Base-by-base conservation (phyloP, 2,888 invertebrate species). In the Tenthredo amoena region DNA sequence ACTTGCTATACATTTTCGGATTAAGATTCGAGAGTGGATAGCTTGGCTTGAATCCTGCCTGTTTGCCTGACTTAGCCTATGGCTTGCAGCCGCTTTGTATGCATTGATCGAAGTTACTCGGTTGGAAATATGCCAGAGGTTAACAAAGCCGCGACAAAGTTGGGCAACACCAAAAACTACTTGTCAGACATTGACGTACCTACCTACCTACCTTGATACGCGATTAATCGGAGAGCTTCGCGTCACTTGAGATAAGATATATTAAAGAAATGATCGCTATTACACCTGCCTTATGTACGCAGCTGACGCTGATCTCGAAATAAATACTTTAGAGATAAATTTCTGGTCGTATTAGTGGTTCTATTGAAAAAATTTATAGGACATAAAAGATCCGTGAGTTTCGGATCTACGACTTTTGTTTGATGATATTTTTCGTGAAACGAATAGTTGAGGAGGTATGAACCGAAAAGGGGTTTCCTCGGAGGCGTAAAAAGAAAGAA, bases 61-160 rank as follows among this genome's bases (percentile, higher is more conserved):
- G 68, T 15, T 26, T 68, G 68, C 58, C 58, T 77, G 62, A 26
- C 81, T 81, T 81, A 50, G 26, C 47, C 21, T 4, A 31, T 21
- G 40, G 74, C n/a, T 43, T 74, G 40, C 74, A 43, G 50, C 50
- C 55, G 50, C 50, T 62, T 81, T 62, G 37, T 81, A 26, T 62
- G 81, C 82, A 89, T 89, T 86, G 76, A 88, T 88, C 86, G 86
- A 87, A 85, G 85, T 87, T 87, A 88, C 87, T 88, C 89, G 87
- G 71, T 87, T 86, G 89, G 87, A 88, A 87, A 86, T 84, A 74
- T 87, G 88, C 83, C 87, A 81, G 81, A 81, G 62, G 58, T 81
- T 81, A 81, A 81, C 81, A 81, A 81, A 81, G 40, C 58, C 40
- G 40, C 81, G 81, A 81, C 81, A 81, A 81, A 81, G 81, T 81